Conservation (phyloP, 1,140 invertebrate species). For the Brachionus sp. region DNA sequence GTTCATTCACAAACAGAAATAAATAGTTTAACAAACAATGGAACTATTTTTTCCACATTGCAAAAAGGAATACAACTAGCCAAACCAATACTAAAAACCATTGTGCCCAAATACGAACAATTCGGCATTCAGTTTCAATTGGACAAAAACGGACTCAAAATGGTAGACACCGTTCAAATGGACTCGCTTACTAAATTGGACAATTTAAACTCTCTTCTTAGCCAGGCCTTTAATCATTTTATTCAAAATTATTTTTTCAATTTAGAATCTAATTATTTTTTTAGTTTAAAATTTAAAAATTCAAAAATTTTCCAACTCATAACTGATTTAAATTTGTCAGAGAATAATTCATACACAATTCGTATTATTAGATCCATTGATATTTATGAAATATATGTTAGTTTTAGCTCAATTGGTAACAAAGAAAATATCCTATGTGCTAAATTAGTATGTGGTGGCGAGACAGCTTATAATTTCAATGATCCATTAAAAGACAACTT, state of each 20-base stretch:
- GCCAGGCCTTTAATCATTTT: neutral
- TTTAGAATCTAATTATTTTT: neutral
- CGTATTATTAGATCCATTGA: neutral
- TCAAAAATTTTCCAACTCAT: neutral
- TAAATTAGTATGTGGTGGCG: neutral
- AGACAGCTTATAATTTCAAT: neutral
- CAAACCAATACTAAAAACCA: neutral
- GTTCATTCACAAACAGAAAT: neutral
- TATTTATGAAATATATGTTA: neutral
- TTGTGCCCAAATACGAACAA: neutral
- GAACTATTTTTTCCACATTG: neutral
- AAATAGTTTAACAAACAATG: neutral
- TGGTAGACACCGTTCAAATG: neutral
- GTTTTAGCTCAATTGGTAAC: neutral
- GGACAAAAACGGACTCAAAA: neutral
- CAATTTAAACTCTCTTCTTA: neutral
- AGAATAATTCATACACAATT: neutral
- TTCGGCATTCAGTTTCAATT: neutral
- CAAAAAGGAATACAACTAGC: neutral
- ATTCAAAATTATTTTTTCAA: conserved; percentile 14
- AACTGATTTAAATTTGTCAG: neutral
- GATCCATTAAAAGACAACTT: conserved; percentile 1
- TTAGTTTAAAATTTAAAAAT: neutral
- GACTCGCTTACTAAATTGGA: neutral
- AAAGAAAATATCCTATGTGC: conserved; percentile 7